Evolutionary conservation across 1,140 invertebrate species (phyloP).

Genomic region (Trichomalopsis sarcophagae): DNA sequence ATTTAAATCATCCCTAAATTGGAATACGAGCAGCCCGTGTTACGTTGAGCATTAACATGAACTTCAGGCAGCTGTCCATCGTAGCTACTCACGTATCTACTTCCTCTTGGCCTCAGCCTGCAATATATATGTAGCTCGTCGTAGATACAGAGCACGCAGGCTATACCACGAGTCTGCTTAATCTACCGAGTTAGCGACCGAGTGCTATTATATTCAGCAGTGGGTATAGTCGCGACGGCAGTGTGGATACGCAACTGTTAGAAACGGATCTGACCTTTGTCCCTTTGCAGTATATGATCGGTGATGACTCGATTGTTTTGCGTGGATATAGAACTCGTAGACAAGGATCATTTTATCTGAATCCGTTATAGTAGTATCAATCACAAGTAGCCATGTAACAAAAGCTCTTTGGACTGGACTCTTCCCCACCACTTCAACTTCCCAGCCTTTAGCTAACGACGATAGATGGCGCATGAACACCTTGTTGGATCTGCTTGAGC

Average conservation of each 20-base stretch:
- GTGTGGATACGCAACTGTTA: too few species aligned
- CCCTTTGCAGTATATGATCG: too few species aligned
- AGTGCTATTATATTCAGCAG: slow-evolving; percentile 4
- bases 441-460: too few species aligned
- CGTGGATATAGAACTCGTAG: too few species aligned
- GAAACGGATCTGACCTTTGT: background rate
- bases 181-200: slow-evolving; percentile 13
- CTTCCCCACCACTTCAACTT: too few species aligned
- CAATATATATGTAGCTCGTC: background rate
- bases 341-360: too few species aligned
- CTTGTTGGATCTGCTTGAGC: too few species aligned
- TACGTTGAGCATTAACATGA: slow-evolving; percentile 33
- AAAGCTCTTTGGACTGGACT: too few species aligned
- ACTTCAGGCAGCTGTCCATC: slow-evolving; percentile 19
- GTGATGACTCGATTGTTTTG: too few species aligned
- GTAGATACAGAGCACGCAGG: background rate
- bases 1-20: slow-evolving; percentile 31
- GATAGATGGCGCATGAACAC: too few species aligned
- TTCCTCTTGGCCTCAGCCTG: background rate
- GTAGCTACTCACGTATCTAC: background rate
- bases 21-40: background rate
- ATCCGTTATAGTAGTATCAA: too few species aligned
- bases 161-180: background rate
- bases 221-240: background rate
- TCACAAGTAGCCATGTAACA: too few species aligned